Conservation (phyloP, 1,140 invertebrate species). For the Drosophila gunungcola region DNA sequence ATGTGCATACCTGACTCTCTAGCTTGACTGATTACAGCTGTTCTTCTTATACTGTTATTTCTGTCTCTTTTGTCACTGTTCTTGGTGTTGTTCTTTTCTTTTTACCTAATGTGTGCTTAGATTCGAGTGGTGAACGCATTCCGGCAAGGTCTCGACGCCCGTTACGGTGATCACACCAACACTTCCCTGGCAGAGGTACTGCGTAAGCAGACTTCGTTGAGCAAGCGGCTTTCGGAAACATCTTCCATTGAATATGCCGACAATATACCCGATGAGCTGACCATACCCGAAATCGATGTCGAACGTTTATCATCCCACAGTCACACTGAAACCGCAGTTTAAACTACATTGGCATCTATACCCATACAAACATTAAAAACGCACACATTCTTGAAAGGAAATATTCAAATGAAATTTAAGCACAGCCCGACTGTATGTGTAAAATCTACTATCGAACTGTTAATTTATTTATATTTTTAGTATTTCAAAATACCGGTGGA, state of each 20-base stretch:
- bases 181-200: slow-evolving; percentile 94
- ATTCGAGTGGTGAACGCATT: slow-evolving; percentile 99
- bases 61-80: slow-evolving; percentile 70
- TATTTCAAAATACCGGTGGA: background rate
- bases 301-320: slow-evolving; percentile 95
- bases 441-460: background rate
- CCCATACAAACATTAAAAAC: slow-evolving; percentile 20
- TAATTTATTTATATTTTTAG: background rate
- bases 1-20: slow-evolving; percentile 13
- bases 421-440: slow-evolving; percentile 1
- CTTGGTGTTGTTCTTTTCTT: slow-evolving; percentile 71
- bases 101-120: slow-evolving; percentile 86
- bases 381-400: slow-evolving; percentile 32
- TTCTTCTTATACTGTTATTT: slow-evolving; percentile 55
- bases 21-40: slow-evolving; percentile 35
- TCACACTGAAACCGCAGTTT: slow-evolving; percentile 96
- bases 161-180: slow-evolving; percentile 95
- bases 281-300: slow-evolving; percentile 95
- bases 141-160: slow-evolving; percentile 98
- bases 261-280: slow-evolving; percentile 93
- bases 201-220: slow-evolving; percentile 95
- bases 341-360: slow-evolving; percentile 77
- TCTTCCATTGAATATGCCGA: slow-evolving; percentile 96
- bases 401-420: slow-evolving; percentile 14
- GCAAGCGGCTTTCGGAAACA: slow-evolving; percentile 94